A percentile compares a stretch with the other conserved stretches of the same genome.
phyloP scores from a whole-genome alignment of 35 echinoderm and acorn worm genomes.

The Holothuria glaberrima region DNA sequence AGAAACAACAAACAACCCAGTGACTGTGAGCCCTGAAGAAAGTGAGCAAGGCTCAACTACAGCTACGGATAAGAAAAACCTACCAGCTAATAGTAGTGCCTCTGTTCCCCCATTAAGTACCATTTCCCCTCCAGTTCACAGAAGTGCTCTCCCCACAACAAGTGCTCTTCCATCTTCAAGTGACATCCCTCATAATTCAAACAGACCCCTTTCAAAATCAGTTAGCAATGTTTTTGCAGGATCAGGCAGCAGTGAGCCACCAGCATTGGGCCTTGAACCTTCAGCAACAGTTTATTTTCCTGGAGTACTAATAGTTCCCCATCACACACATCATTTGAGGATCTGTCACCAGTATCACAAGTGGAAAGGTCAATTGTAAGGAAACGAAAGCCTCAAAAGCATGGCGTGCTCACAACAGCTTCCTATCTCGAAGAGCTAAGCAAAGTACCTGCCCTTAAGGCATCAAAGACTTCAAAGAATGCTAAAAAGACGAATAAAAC shows the following conservation, averaged over 20 bases:
- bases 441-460: background rate
- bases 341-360: background rate
- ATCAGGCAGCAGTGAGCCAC: slow-evolving; percentile 5
- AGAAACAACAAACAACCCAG: background rate
- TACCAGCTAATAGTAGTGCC: background rate
- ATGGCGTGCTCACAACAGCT: background rate
- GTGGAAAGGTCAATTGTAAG: background rate
- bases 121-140: background rate
- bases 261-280: background rate
- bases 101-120: background rate
- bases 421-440: background rate
- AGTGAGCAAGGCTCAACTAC: background rate
- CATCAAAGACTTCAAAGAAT: background rate
- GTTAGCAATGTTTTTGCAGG: too few relatives aligned
- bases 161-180: background rate
- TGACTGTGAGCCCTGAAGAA: background rate
- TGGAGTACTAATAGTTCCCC: background rate
- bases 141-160: background rate
- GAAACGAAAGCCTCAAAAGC: background rate
- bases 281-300: background rate
- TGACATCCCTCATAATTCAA: background rate
- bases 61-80: background rate
- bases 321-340: background rate
- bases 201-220: too few relatives aligned
- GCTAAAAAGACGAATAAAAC: too few relatives aligned